Conservation (phyloP, 2,888 invertebrate genomes). For the Tipula helvola region DNA sequence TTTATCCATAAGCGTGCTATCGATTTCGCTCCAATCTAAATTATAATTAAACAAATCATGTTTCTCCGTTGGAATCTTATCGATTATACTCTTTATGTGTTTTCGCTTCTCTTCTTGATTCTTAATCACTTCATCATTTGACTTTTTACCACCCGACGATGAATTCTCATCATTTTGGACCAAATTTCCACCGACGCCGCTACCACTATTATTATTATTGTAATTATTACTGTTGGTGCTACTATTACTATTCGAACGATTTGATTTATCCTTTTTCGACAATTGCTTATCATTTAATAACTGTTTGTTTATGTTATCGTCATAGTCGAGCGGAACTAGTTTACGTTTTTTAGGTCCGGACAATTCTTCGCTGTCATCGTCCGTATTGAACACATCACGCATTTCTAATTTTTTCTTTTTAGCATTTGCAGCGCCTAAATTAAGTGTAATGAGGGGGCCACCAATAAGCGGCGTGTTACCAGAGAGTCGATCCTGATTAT, state of each 20-base stretch:
- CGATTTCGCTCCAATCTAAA: slow-evolving; percentile 81
- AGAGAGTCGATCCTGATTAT: slow-evolving; percentile 9
- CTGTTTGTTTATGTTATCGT: slow-evolving; percentile 15
- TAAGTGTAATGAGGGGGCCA: slow-evolving; percentile 35
- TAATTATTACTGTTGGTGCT: slow-evolving; percentile 15
- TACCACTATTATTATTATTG: slow-evolving; percentile 26
- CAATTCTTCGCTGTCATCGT: slow-evolving; percentile 55
- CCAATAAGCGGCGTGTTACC: slow-evolving; percentile 24
- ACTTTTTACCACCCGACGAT: slow-evolving; percentile 33
- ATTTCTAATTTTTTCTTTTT: slow-evolving; percentile 66
- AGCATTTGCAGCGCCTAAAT: slow-evolving; percentile 33
- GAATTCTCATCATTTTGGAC: slow-evolving; percentile 19
- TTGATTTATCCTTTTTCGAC: slow-evolving; percentile 32
- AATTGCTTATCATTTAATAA: background rate
- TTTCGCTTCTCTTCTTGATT: slow-evolving; percentile 90
- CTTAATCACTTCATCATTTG: slow-evolving; percentile 49
- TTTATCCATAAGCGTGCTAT: slow-evolving; percentile 74
- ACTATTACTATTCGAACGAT: slow-evolving; percentile 30
- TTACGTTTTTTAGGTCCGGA: slow-evolving; percentile 55
- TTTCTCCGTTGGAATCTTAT: slow-evolving; percentile 96
- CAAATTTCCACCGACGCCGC: slow-evolving; percentile 16
- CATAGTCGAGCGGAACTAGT: slow-evolving; percentile 49
- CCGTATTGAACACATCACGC: slow-evolving; percentile 75
- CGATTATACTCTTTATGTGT: slow-evolving; percentile 93
- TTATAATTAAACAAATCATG: slow-evolving; percentile 90